Conservation (phyloP, 2,888 invertebrate genomes). For the Tholera decimalis region DNA sequence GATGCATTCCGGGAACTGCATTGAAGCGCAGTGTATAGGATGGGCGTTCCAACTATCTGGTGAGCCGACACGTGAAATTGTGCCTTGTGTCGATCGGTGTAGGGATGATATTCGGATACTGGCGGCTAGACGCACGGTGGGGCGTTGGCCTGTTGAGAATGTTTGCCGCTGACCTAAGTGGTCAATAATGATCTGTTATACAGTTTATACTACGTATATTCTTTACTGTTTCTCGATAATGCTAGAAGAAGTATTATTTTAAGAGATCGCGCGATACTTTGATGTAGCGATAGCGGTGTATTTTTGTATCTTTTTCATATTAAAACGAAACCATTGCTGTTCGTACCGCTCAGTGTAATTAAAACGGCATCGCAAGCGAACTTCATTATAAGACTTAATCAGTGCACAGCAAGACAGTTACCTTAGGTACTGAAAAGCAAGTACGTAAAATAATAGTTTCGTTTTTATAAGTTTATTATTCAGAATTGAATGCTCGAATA, state of each 20-base stretch:
- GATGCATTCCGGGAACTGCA: slow-evolving; percentile 89
- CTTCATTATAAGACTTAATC: slow-evolving; percentile 86
- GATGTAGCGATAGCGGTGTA: slow-evolving; percentile 63
- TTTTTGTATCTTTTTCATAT: slow-evolving; percentile 63
- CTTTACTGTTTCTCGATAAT: slow-evolving; percentile 78
- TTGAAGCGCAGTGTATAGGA: slow-evolving; percentile 83
- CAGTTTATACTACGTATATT: slow-evolving; percentile 82
- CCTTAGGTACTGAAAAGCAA: slow-evolving; percentile 76
- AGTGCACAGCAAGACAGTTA: slow-evolving; percentile 86
- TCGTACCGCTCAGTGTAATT: slow-evolving; percentile 78
- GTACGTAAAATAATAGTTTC: slow-evolving; percentile 75
- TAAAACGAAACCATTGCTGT: slow-evolving; percentile 64
- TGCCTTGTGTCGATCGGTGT: slow-evolving; percentile 69
- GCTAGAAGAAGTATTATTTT: slow-evolving; percentile 68
- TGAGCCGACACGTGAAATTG: slow-evolving; percentile 70
- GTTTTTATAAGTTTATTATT: slow-evolving; percentile 72
- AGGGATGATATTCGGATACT: slow-evolving; percentile 74
- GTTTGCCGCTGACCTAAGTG: slow-evolving; percentile 89
- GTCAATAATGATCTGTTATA: slow-evolving; percentile 90
- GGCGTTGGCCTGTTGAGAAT: slow-evolving; percentile 90
- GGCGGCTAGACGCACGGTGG: slow-evolving; percentile 76
- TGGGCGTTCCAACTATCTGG: slow-evolving; percentile 74
- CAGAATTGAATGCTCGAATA: slow-evolving; percentile 52
- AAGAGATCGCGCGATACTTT: slow-evolving; percentile 65
- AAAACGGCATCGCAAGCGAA: slow-evolving; percentile 84